A percentile compares a stretch with the other conserved stretches of the same genome.
These are phyloP conservation scores for Nomada ferruginata DNA, from an alignment of 2,888 invertebrate species.

Conservation along the genomic window DNA sequence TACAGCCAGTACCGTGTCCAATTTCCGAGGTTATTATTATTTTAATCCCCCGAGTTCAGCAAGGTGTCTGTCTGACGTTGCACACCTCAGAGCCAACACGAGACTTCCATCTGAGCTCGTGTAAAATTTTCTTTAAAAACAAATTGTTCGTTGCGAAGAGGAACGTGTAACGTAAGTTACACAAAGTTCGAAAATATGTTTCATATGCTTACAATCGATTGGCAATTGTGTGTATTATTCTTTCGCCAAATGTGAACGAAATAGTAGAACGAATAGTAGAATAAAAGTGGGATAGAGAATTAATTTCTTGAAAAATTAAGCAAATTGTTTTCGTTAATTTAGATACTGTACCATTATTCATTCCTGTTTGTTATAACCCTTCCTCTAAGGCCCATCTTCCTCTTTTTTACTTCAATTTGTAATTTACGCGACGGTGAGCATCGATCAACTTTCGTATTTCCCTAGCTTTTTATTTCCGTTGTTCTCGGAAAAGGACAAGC, in stretches of 20 bases:
- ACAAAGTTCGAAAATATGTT: no score
- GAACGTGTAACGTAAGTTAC: no score
- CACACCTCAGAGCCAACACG: neutral
- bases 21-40: slow-evolving; percentile 82
- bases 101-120: neutral
- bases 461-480: neutral
- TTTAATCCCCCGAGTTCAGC: slow-evolving; percentile 77
- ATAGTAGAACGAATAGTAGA: no score
- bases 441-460: neutral
- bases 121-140: no score
- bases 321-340: neutral
- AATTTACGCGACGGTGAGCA: neutral
- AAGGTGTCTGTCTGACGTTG: slow-evolving; percentile 51
- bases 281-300: no score
- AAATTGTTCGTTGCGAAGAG: neutral
- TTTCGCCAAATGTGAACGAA: no score
- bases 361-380: neutral
- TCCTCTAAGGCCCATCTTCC: neutral
- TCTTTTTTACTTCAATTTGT: neutral
- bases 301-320: neutral
- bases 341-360: neutral
- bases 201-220: no score
- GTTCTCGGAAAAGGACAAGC: slow-evolving; percentile 10
- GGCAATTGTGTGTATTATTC: no score
- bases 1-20: slow-evolving; percentile 79